These are phyloP conservation scores for Bombus consobrinus DNA, from an alignment of 1,140 invertebrate genomes.

Conservation along the genomic window DNA sequence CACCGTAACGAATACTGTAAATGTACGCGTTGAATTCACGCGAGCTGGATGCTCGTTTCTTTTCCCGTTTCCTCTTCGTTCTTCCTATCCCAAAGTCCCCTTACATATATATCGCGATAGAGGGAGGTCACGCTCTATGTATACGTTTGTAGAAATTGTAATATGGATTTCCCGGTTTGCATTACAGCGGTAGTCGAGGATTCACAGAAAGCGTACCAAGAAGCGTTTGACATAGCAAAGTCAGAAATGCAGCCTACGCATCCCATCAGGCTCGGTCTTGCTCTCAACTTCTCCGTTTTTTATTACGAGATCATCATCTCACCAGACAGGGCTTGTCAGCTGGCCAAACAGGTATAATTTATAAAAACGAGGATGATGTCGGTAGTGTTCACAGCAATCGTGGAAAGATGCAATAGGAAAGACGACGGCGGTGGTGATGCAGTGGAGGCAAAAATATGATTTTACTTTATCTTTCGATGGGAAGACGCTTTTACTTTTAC, in stretches of 20 bases:
- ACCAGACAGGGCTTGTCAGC: conserved; percentile 97
- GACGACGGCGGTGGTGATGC: conserved; percentile 12
- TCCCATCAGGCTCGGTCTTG: conserved; percentile 97
- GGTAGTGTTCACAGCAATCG: conserved; percentile 11
- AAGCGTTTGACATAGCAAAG: conserved; percentile 99
- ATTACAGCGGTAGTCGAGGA: conserved; percentile 96
- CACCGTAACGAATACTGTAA: background rate
- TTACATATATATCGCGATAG: background rate
- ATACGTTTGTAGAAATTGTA: conserved; percentile 54
- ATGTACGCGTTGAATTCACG: background rate
- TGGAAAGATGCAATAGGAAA: background rate
- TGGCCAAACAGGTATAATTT: conserved; percentile 94
- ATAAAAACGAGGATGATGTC: background rate
- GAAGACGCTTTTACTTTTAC: background rate
- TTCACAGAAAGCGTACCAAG: conserved; percentile 99
- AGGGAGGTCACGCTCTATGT: background rate
- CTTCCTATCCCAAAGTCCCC: no score
- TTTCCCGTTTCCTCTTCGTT: background rate
- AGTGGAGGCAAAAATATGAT: conserved; percentile 15
- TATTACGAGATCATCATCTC: conserved; percentile 99
- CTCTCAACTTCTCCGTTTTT: conserved; percentile 99
- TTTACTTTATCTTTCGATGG: no score
- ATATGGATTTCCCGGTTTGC: conserved; percentile 77
- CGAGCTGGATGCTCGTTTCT: background rate
- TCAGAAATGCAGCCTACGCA: conserved; percentile 99